Base-by-base conservation (phyloP, 2,888 invertebrate genomes). In the Elegia similella region DNA sequence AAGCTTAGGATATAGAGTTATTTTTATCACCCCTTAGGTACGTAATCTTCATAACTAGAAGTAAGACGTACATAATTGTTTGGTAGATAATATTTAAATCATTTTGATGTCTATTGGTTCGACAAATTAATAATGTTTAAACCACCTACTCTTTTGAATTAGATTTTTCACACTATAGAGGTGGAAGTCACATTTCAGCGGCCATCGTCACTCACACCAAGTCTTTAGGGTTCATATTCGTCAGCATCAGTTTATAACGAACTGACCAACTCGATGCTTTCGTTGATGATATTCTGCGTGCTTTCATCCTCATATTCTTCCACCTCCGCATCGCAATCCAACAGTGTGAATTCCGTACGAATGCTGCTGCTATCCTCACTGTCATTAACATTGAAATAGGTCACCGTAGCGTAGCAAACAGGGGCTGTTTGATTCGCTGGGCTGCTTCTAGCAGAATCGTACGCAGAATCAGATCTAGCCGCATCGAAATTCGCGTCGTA, bases 311-410 rank as follows among this genome's bases (percentile, higher is more conserved):
- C 23, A 53, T 84, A 78, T 1, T 69, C 70, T 23, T 80, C 84
- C 1, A 78, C 63, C 2, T 73, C 76, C 6, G 65, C 70, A 0
- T 75, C 75, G 13, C 88, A 88, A 42, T 91, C 91, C 0, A 91
- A 72, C 1, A 89, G 72, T 0, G 91, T 91, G 67, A 86, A 89
- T 62, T 91, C 91, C 0, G 91, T 91, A 38, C 83, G 76, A 64
- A 91, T 86, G 66, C 90, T 90, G 76, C 87, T 85, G 64, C 84
- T 88, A 56, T 91, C 91, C 43, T 88, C 88, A 42, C 88, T 88
- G 64, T 89, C 90, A 48, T 87, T 88, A 0, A 88, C 86, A 57
- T 88, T 88, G 70, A 88, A 88, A 64, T 90, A 90, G 0, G 89
- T 86, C 10, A 88, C 88, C 0, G 90, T 86, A 1, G 89, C 88